These are phyloP conservation scores for Tokudaia muenninki DNA, from an alignment of 2,797 vertebrate genomes.

Conservation along the genomic window DNA sequence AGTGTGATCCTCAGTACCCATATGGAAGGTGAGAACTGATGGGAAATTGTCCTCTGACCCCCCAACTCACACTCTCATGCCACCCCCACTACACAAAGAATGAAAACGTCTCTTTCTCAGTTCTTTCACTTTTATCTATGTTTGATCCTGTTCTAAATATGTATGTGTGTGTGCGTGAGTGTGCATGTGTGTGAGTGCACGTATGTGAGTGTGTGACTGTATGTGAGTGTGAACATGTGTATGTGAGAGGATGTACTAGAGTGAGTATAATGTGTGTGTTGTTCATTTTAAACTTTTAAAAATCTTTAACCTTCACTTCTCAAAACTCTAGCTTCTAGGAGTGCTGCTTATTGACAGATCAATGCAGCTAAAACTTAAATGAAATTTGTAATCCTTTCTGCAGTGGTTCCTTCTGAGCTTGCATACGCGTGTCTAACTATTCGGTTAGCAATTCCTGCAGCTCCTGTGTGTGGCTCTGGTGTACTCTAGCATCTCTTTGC, in stretches of 20 bases:
- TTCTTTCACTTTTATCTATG: background rate
- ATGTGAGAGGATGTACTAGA: background rate
- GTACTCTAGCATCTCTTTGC: background rate
- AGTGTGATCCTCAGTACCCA: background rate
- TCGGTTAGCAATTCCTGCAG: background rate
- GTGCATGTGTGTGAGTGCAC: background rate
- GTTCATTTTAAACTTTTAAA: conserved; percentile 8
- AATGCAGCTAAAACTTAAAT: background rate
- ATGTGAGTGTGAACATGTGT: background rate
- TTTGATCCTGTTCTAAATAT: background rate
- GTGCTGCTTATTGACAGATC: background rate
- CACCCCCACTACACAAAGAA: background rate
- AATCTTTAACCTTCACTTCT: background rate
- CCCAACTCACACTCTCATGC: rapidly evolving
- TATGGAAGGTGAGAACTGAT: background rate
- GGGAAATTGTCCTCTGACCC: background rate
- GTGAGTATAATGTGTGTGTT: no score
- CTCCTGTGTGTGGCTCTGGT: no score
- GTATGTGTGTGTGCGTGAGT: background rate
- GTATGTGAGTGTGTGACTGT: background rate
- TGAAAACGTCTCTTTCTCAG: background rate
- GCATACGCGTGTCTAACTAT: background rate
- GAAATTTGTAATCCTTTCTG: background rate
- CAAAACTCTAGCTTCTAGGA: background rate
- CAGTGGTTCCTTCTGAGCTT: background rate